Base-by-base conservation (phyloP, 2,797 vertebrate genomes). In the Furcifer pardalis region DNA sequence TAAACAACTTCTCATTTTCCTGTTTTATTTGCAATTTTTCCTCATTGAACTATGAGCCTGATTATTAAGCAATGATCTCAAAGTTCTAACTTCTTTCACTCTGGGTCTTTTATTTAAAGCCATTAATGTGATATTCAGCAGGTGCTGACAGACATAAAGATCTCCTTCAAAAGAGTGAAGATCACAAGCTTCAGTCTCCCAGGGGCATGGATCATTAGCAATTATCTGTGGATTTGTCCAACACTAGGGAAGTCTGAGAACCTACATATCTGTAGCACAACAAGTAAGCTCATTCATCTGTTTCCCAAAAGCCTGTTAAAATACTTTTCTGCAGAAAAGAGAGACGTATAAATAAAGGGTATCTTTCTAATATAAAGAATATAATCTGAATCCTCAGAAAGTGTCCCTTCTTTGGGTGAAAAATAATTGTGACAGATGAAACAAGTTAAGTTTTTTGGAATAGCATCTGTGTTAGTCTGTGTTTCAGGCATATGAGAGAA, bases 1-100 rank as follows among this genome's bases (percentile, higher is more conserved):
- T 94, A 90, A 91, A 89, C 49, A 91, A 90, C 42, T 93, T 94
- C 80, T 88, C 92, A 80, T 63, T 90, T 92, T 89, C 2, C 42
- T 68, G 1, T 27, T 23, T 80, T 78, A 42, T 87, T 7, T 0
- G 27, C 82, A 89, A 86, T 56, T 77, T 9, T 77, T 74, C 0
- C 75, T 82, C 84, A 72, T 80, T 88, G 84, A 81, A 74, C 40
- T 83, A 76, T 60, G 85, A 83, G 81, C 52, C 35, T 83, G 27
- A 74, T 86, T 84, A 83, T 81, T 81, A 89, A 84, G 0, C 2
- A 86, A 44, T 63, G 21, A 25, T 83, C 30, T 13, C 79, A 7
- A 56, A 56, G 9, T 86, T 89, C 4, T 85, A 77, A 63, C 9
- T 85, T 89, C 1, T 80, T 78, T 77, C 66, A 77, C 42, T 35